Evolutionary conservation across 1,140 invertebrate species (phyloP), one percentile per base, ranked within the genome.

Genomic region (Galendromus occidentalis): DNA sequence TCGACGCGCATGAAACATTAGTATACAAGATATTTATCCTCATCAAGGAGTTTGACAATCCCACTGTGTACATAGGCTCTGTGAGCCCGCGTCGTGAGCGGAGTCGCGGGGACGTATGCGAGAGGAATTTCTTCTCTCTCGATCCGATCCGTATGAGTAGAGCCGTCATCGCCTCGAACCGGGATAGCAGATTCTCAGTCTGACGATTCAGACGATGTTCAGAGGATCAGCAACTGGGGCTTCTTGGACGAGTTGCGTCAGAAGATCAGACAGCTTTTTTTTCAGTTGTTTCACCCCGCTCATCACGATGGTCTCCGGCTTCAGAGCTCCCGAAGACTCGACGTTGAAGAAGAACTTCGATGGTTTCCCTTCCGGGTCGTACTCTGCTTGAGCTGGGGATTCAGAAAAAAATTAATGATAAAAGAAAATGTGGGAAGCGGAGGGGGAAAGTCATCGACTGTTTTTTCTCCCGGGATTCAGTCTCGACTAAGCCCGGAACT

Each of bases 261-360:
- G 91, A 45, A 98, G 78, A 79, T 97, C 93, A 25, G 87, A 87
- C 2, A 98, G 78, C 79, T 98, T 98, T 73, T 94, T 92, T 77
- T 96, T 98, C 12, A 98, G 78, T 29, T 87, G 84, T 30, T 85
- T 84, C 18, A 98, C 85, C 7, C 91, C 92, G 83, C 91, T 93
- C 70, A 91, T 82, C 0, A 98, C 90, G 72, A 98, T 97, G 74
- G 92, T 97, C 76, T 98, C 92, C 29, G 95, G 94, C 74, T 86
- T 88, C 2, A 98, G 77, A 4, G 92, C 84, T 28, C 94, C 94
- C 67, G 86, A 85, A 9, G 91, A 89, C 78, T 99, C 95, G 0
- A 98, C 90, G 79, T 95, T 97, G 72, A 86, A 93, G 74, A 83
- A 99, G 75, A 94, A 99, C 79, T 97, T 97, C 74, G 94, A 95